These are phyloP conservation scores for Andinoacara biseriatus DNA, from an alignment of 2,113 vertebrate species.

Conservation along the genomic window DNA sequence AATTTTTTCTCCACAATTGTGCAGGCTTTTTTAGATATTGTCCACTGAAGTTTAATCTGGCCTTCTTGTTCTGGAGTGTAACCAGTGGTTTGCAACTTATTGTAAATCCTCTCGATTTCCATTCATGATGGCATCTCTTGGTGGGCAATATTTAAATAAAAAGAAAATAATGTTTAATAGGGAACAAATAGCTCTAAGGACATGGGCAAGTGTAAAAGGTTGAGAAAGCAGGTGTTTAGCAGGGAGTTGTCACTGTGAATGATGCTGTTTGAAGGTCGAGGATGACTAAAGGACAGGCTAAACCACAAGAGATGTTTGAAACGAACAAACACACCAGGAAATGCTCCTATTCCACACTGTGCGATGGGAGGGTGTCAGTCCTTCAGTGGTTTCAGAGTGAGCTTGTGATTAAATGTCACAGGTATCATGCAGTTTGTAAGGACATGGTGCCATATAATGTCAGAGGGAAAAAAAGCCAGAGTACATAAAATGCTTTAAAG, in stretches of 20 bases:
- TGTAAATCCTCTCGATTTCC: neutral
- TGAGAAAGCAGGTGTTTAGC: constrained; percentile 25
- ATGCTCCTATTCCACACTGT: constrained; percentile 8
- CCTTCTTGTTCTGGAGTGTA: neutral
- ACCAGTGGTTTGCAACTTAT: neutral
- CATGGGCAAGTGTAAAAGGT: constrained; percentile 2
- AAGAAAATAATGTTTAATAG: neutral
- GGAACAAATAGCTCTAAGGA: constrained; percentile 10
- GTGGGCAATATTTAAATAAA: neutral
- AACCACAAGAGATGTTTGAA: constrained; percentile 22
- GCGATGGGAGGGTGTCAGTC: constrained; percentile 11
- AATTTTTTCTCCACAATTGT: neutral
- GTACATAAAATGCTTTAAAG: neutral
- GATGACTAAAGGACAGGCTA: constrained; percentile 27
- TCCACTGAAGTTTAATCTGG: no score
- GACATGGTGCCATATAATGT: constrained; percentile 3
- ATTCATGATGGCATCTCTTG: neutral
- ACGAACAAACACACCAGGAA: constrained; percentile 13
- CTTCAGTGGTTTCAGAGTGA: constrained; percentile 14
- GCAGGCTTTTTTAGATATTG: neutral
- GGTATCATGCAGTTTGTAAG: neutral
- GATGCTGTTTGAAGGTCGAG: constrained; percentile 59
- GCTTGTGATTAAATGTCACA: constrained; percentile 55
- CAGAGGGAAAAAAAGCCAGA: neutral
- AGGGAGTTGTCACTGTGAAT: constrained; percentile 25